Conservation (phyloP, 2,113 vertebrate genomes). For the Regulus satrapa region DNA sequence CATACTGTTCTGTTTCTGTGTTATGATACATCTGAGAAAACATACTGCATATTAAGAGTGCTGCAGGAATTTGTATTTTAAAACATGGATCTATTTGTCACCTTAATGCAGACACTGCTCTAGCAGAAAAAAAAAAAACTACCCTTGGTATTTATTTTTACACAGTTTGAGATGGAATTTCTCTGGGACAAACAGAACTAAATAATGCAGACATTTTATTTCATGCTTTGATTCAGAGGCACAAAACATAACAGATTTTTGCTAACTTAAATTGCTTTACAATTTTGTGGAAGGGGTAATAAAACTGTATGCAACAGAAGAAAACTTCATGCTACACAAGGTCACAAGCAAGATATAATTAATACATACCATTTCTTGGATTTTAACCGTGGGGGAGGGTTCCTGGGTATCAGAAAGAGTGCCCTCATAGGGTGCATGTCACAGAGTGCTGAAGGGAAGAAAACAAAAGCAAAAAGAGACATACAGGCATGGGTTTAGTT, state of each 20-base stretch:
- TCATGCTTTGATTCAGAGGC: background rate
- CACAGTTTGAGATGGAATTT: background rate
- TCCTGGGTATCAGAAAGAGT: conserved; percentile 98
- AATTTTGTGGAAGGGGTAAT: background rate
- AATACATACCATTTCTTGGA: conserved; percentile 96
- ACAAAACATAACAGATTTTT: background rate
- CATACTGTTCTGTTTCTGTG: background rate
- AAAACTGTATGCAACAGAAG: background rate
- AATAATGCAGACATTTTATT: background rate
- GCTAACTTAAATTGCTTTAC: background rate
- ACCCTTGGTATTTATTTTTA: background rate
- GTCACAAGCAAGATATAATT: background rate
- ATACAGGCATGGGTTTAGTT: background rate
- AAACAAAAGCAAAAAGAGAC: background rate
- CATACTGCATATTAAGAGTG: background rate
- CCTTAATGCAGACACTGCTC: background rate
- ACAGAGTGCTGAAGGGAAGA: conserved; percentile 83
- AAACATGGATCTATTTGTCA: conserved; percentile 2
- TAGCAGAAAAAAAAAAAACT: background rate
- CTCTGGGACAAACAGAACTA: background rate
- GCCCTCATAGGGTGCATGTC: conserved; percentile 99
- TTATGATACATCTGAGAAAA: conserved; percentile 25
- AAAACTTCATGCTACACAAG: background rate
- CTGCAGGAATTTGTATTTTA: background rate
- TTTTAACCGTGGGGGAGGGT: conserved; percentile 96